phyloP scores from a whole-genome alignment of 2,797 vertebrate species.

The Gadopsis bispinosus region DNA sequence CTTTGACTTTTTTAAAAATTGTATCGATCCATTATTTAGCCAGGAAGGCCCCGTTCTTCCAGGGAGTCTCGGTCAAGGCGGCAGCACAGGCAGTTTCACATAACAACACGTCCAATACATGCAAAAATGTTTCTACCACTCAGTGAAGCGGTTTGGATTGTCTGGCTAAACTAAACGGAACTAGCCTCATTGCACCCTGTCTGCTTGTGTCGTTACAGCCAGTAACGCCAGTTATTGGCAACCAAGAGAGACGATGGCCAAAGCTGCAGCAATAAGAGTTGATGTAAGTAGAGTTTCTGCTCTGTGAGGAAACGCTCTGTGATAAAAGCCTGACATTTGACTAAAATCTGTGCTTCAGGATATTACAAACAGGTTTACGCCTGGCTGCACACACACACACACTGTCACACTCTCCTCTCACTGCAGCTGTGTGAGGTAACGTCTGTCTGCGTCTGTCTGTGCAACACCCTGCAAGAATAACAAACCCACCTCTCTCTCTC shows the following conservation, averaged over 20 bases:
- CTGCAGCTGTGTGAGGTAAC: constrained; percentile 85
- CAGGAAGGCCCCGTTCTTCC: too few species aligned
- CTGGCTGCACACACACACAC: constrained; percentile 53
- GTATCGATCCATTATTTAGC: too few species aligned
- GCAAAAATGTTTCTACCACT: too few species aligned
- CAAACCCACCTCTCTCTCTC: constrained; percentile 63
- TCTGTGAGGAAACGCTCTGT: constrained; percentile 13
- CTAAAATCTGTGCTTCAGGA: constrained; percentile 58
- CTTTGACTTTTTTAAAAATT: neutral
- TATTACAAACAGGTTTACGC: constrained; percentile 54
- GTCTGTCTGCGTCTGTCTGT: constrained; percentile 77
- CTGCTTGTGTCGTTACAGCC: neutral
- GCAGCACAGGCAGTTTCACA: too few species aligned
- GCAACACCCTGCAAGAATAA: constrained; percentile 77
- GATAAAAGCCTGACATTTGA: constrained; percentile 58
- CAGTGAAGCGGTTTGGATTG: neutral
- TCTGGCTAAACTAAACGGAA: neutral
- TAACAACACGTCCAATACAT: too few species aligned
- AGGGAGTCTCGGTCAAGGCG: too few species aligned
- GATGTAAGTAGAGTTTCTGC: neutral
- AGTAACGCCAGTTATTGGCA: too few species aligned
- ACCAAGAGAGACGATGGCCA: neutral
- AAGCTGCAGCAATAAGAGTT: neutral
- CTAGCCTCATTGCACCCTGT: neutral
- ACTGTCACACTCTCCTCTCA: constrained; percentile 66